Evolutionary conservation across 2,113 vertebrate genomes (phyloP).

Genomic region (Uria aalge): DNA sequence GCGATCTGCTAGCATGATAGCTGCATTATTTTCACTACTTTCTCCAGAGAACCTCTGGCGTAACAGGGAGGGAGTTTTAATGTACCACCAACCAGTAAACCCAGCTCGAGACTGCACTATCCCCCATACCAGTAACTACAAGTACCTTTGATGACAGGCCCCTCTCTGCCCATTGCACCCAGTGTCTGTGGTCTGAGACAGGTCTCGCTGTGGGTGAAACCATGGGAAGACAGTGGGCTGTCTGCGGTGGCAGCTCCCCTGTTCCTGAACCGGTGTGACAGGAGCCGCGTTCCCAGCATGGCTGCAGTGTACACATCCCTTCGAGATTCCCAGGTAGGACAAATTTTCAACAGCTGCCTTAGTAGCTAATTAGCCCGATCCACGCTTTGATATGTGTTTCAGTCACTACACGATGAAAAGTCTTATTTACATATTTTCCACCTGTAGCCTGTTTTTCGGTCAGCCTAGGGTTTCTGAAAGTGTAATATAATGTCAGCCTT

Average conservation of each 20-base stretch:
- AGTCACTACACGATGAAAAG: slow-evolving; percentile 24
- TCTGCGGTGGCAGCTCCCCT: rapidly evolving
- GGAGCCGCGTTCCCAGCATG: background rate
- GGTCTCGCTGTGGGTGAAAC: background rate
- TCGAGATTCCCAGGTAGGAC: slow-evolving; percentile 7
- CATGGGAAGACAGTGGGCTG: background rate
- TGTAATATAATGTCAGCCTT: background rate
- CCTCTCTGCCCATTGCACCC: background rate
- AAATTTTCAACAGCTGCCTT: slow-evolving; percentile 39
- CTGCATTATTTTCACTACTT: background rate
- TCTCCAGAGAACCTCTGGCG: background rate
- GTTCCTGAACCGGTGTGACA: rapidly evolving
- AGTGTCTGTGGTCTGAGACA: background rate
- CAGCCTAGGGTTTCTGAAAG: background rate
- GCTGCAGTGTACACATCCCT: background rate
- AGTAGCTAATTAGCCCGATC: slow-evolving; percentile 4
- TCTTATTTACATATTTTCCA: slow-evolving; percentile 39
- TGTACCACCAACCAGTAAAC: background rate
- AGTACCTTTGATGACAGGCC: background rate
- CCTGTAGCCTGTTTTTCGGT: background rate
- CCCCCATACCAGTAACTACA: background rate
- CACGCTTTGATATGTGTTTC: slow-evolving; percentile 20
- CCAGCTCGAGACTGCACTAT: rapidly evolving
- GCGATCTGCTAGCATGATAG: background rate
- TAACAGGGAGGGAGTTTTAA: background rate